A percentile compares a stretch with the other conserved stretches of the same genome.
phyloP scores from a whole-genome alignment of 2,888 invertebrate species.

The Myopa testacea region DNA sequence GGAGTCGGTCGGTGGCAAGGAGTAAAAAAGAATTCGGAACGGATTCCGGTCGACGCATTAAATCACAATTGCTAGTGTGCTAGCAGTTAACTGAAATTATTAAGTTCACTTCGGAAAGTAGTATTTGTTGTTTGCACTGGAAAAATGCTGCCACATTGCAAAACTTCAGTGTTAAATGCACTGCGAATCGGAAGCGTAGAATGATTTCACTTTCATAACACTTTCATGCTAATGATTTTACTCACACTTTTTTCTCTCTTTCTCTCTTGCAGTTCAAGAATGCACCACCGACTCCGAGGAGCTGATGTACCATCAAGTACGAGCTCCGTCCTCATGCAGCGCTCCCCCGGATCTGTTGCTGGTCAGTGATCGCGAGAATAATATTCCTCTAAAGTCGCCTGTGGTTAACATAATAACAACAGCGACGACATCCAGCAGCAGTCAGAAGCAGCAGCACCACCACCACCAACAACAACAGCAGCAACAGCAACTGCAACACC shows the following conservation, averaged over 20 bases:
- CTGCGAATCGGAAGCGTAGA: no score
- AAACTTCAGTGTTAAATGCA: no score
- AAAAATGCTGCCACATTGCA: no score
- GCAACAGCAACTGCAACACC: constrained; percentile 50
- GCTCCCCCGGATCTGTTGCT: constrained; percentile 74
- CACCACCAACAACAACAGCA: constrained; percentile 45
- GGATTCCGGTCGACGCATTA: no score
- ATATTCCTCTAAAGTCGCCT: constrained; percentile 63
- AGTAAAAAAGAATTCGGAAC: no score
- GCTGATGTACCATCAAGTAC: constrained; percentile 72
- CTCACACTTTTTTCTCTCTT: not conserved
- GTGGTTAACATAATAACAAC: constrained; percentile 65
- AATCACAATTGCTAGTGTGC: no score
- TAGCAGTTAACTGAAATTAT: no score
- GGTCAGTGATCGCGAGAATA: constrained; percentile 71
- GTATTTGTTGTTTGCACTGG: no score
- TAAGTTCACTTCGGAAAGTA: no score
- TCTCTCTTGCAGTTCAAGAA: constrained; percentile 72
- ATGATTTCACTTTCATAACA: no score
- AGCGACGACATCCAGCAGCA: constrained; percentile 47
- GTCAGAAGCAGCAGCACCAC: constrained; percentile 46
- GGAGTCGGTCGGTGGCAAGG: no score
- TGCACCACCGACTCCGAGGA: constrained; percentile 79
- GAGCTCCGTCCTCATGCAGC: constrained; percentile 74
- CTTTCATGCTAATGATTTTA: no score